These are phyloP conservation scores for Microplitis deprimator DNA, from an alignment of 2,888 invertebrate genomes.

Conservation along the genomic window DNA sequence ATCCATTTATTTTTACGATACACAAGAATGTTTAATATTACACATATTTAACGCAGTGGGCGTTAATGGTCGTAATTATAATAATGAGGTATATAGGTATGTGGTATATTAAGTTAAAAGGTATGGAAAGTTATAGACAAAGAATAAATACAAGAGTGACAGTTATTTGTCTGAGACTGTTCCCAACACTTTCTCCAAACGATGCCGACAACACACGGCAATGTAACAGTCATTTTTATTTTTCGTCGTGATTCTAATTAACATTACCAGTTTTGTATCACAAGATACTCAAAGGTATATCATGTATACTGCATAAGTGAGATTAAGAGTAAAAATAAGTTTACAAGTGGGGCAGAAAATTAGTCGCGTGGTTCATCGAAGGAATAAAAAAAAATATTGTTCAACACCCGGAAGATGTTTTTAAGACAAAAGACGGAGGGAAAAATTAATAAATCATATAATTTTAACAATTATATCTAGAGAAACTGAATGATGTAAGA, in stretches of 20 bases:
- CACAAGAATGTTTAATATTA: background rate
- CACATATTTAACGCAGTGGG: constrained; percentile 14
- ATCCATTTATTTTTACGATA: background rate
- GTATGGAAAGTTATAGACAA: constrained; percentile 3
- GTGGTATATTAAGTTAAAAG: background rate
- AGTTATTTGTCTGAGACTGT: constrained; percentile 43
- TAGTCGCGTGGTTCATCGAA: constrained; percentile 6
- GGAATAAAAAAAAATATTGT: constrained; percentile 5
- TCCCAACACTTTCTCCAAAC: constrained; percentile 59
- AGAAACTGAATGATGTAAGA: constrained; percentile 10
- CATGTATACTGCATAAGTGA: background rate
- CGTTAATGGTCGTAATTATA: constrained; percentile 30
- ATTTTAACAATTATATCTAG: background rate
- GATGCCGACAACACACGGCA: constrained; percentile 51
- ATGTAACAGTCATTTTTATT: constrained; percentile 48
- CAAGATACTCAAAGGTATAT: constrained; percentile 29
- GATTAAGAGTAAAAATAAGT: constrained; percentile 3
- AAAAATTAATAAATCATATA: constrained; percentile 30
- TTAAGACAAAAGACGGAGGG: constrained; percentile 18
- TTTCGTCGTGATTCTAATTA: constrained; percentile 54
- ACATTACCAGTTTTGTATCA: constrained; percentile 38
- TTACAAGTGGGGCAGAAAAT: background rate
- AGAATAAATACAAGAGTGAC: constrained; percentile 32
- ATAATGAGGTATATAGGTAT: constrained; percentile 13
- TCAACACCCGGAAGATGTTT: background rate